Conservation (phyloP, 2,797 vertebrate species). For the Sebastes itinus region DNA sequence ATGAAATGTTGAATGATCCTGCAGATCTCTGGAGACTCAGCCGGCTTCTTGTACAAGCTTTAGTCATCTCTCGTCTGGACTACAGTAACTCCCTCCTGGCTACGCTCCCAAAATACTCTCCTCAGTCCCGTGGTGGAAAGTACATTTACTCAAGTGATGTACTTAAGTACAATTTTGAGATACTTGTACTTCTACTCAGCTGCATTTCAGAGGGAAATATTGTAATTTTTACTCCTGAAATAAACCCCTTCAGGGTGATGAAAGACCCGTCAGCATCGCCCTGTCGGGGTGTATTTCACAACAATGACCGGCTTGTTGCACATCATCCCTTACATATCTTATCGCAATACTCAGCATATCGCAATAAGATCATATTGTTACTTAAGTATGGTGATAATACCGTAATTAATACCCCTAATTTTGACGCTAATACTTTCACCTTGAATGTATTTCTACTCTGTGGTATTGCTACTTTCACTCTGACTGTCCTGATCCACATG, state of each 20-base stretch:
- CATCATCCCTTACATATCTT: too few relatives aligned
- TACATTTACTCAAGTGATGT: neutral
- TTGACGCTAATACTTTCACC: too few relatives aligned
- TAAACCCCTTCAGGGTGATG: too few relatives aligned
- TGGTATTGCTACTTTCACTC: neutral
- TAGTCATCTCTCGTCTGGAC: slow-evolving; percentile 22
- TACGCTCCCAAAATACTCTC: neutral
- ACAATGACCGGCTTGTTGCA: too few relatives aligned
- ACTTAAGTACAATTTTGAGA: neutral
- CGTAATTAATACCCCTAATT: too few relatives aligned
- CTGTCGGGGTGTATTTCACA: too few relatives aligned
- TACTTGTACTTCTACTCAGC: neutral
- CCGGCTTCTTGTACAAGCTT: slow-evolving; percentile 31
- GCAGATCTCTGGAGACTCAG: slow-evolving; percentile 22
- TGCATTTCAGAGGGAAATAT: neutral
- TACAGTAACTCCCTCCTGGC: neutral
- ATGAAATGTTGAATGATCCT: slow-evolving; percentile 3
- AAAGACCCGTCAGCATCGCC: too few relatives aligned
- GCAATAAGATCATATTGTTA: too few relatives aligned
- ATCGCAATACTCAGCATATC: too few relatives aligned
- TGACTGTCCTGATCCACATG: neutral
- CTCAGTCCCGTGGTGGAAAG: neutral
- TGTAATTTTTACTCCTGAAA: neutral
- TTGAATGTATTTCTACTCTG: neutral
- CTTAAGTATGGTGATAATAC: too few relatives aligned